phyloP scores from a whole-genome alignment of 1,140 invertebrate species.

The Sminthurides bifidus region DNA sequence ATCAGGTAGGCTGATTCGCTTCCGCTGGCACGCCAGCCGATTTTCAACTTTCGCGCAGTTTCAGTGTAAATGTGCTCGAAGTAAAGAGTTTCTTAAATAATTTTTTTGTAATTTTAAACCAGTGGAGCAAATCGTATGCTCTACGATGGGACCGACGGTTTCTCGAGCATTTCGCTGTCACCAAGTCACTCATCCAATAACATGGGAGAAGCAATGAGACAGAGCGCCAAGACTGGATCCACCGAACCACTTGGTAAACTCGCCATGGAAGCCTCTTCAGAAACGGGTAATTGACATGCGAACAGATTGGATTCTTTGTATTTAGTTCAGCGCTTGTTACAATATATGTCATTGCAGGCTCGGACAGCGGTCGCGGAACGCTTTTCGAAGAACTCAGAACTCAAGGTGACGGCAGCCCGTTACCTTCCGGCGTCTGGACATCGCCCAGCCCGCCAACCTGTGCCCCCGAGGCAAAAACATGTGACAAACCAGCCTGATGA shows the following conservation, averaged over 20 bases:
- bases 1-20: slow-evolving; percentile 17
- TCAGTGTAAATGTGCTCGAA: too few relatives aligned
- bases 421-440: slow-evolving; percentile 24
- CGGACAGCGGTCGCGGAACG: slow-evolving; percentile 19
- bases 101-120: slow-evolving; percentile 17
- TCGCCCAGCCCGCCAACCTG: not conserved
- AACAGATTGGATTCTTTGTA: slow-evolving; percentile 1
- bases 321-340: not conserved
- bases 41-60: not conserved
- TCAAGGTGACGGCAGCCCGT: slow-evolving; percentile 19
- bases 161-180: slow-evolving; percentile 32
- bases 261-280: not conserved
- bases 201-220: too few relatives aligned
- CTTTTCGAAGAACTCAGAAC: slow-evolving; percentile 19
- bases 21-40: not conserved
- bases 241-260: too few relatives aligned
- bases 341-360: not conserved
- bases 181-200: too few relatives aligned
- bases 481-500: not conserved
- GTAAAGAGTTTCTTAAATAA: not conserved
- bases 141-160: slow-evolving; percentile 48
- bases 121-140: slow-evolving; percentile 49
- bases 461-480: not conserved
- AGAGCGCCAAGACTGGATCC: too few relatives aligned
- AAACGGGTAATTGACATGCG: not conserved